Evolutionary conservation across 2,797 vertebrate genomes (phyloP).

Genomic region (Pyrrhura leucotis): DNA sequence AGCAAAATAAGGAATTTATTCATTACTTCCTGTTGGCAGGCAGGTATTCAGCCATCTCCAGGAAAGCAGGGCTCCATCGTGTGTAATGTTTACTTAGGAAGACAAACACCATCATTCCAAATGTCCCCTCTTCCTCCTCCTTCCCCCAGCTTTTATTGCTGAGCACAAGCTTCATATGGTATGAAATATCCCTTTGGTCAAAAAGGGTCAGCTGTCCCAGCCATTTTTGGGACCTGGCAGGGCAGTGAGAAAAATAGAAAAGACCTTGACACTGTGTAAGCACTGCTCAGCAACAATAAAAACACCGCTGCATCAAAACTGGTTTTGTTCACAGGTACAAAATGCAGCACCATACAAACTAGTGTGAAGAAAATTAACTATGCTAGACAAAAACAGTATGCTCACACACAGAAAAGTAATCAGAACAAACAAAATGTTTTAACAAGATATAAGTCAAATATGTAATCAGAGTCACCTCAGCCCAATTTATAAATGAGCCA

Average conservation of each 20-base stretch:
- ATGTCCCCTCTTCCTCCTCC: background rate
- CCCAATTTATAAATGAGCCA: background rate
- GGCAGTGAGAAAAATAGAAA: accelerated
- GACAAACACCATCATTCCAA: accelerated
- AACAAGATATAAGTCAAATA: background rate
- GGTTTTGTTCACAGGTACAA: background rate
- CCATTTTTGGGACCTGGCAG: background rate
- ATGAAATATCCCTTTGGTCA: background rate
- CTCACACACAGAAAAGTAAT: background rate
- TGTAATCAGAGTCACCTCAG: background rate
- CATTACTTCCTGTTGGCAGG: background rate
- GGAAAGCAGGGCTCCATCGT: background rate
- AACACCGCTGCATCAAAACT: background rate
- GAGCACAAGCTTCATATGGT: accelerated
- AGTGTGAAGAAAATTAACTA: background rate
- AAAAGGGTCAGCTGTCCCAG: background rate
- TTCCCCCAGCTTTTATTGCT: background rate
- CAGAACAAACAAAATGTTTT: background rate
- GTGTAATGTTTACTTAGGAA: accelerated
- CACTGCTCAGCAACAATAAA: background rate
- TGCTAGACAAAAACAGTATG: background rate
- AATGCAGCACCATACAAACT: background rate
- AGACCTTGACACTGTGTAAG: background rate
- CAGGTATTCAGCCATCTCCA: background rate
- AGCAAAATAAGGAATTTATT: background rate